Evolutionary conservation across 2,797 vertebrate genomes (phyloP), one percentile per base, ranked within the genome.

Genomic region (Rhinoraja longicauda): DNA sequence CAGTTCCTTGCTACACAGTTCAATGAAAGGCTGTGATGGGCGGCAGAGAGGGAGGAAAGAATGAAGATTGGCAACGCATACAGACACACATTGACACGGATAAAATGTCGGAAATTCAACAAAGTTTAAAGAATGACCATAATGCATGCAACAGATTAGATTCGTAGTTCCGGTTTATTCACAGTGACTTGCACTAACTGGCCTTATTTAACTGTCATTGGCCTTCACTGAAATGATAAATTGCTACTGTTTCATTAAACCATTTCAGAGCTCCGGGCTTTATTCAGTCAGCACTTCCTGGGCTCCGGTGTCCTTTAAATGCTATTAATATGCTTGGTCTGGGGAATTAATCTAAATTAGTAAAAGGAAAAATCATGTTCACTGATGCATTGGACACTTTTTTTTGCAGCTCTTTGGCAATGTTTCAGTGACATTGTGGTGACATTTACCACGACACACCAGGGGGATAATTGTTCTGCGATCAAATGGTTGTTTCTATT

Each of bases 301-400:
- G 29, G 29, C n/a, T 92, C 53, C 39, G 13, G 21, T 92, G 64
- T 53, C 64, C 67, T 92, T 90, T 73, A 75, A 92, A 53, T 73
- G 26, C 29, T n/a, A 92, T 73, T 73, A 92, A 75, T 92, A 57
- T 73, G 70, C 39, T 53, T 53, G 70, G 36, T 92, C 73, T 26
- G 90, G 70, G 72, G 70, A 75, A 92, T 92, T 72, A 73, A 92
- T 92, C 36, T 75, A 84, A 53, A 70, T 90, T 90, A 72, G 70
- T 73, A 29, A 39, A 75, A 88, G n/a, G 21, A 67, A 75, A 57
- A 75, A 57, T 26, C 70, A 8, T 92, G 90, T 75, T 92, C 70
- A 24, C 67, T 92, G 90, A 45, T 92, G 32, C 64, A 45, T 73
- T 75, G 70, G 67, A n/a, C 90, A 75, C 4, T 21, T 13, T 8